Conservation (phyloP, 2,888 invertebrate genomes). For the Melanostoma scalare region DNA sequence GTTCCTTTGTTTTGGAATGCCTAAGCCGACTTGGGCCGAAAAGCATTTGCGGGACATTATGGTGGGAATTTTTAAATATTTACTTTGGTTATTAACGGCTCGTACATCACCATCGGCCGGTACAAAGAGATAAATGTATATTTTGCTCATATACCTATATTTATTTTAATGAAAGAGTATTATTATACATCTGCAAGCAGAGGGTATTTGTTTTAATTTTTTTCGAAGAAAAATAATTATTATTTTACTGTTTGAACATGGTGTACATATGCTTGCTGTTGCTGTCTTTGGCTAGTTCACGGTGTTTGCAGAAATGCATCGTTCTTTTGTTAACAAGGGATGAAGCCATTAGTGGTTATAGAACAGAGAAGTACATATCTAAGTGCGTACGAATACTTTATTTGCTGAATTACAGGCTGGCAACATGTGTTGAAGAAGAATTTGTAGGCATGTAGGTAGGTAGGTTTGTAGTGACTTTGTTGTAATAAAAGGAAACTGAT, state of each 20-base stretch:
- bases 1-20: slow-evolving; percentile 62
- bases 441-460: no score
- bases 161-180: slow-evolving; percentile 70
- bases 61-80: slow-evolving; percentile 66
- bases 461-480: no score
- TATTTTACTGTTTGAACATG: slow-evolving; percentile 40
- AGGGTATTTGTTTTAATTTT: slow-evolving; percentile 20
- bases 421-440: slow-evolving; percentile 41
- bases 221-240: slow-evolving; percentile 48
- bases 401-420: slow-evolving; percentile 20
- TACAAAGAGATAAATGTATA: slow-evolving; percentile 67
- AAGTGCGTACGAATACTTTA: no score
- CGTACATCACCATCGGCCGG: slow-evolving; percentile 33
- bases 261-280: slow-evolving; percentile 50
- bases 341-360: slow-evolving; percentile 60
- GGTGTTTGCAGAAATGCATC: slow-evolving; percentile 68
- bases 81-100: slow-evolving; percentile 72
- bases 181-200: slow-evolving; percentile 62
- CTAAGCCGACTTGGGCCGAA: slow-evolving; percentile 57
- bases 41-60: slow-evolving; percentile 41
- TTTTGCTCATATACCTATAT: slow-evolving; percentile 48
- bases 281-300: slow-evolving; percentile 42
- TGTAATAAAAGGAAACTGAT: no score
- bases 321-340: slow-evolving; percentile 52
- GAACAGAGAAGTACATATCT: slow-evolving; percentile 20